Base-by-base conservation (phyloP, 2,113 vertebrate genomes). In the Tympanuchus pallidicinctus region DNA sequence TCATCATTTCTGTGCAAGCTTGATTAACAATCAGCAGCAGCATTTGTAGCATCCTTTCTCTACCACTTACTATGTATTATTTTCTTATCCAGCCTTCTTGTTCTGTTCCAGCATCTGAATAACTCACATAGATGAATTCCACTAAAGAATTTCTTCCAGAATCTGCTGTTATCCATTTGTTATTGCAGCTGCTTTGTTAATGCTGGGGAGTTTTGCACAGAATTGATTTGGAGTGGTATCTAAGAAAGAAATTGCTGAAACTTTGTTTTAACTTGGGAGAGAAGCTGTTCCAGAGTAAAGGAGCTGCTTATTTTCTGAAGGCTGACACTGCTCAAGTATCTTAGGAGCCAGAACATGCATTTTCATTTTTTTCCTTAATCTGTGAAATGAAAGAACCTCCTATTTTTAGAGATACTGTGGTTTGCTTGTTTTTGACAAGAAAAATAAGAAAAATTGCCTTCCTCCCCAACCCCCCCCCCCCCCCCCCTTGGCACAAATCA, bases 371-470 rank as follows among this genome's bases (percentile, higher is more conserved):
- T 86, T 82, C 45, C 50, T 86, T 59, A 61, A 30, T 59, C 45
- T 63, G 13, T 78, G 24, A 43, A 52, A 69, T 50, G 54, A 89
- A 82, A 72, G 34, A 50, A 82, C 11, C 8, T n/a, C 27, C 11
- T 66, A 4, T 24, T 54, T 88, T 63, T 66, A 84, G 76, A 42
- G 63, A 7, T 82, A 10, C 24, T 82, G 67, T 80, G 71, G 22
- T 73, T 92, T 76, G n/a, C 63, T 73, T 83, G 24, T 47, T 81
- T 83, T 63, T 69, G 21, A 36, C 16, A 61, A 65, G 34, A 38
- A 73, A 36, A 0, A 0, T n/a, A 61, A 65, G 34, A 38, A 73
- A 36, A 0, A 0, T n/a, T 77, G 27, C 82, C 32, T 8, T 79
- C 47, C 45, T 17, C 4, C 40, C 20, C 13, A 17, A 40, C 20